These are phyloP conservation scores for Ataeniobius toweri DNA, from an alignment of 2,797 vertebrate species.

Conservation along the genomic window DNA sequence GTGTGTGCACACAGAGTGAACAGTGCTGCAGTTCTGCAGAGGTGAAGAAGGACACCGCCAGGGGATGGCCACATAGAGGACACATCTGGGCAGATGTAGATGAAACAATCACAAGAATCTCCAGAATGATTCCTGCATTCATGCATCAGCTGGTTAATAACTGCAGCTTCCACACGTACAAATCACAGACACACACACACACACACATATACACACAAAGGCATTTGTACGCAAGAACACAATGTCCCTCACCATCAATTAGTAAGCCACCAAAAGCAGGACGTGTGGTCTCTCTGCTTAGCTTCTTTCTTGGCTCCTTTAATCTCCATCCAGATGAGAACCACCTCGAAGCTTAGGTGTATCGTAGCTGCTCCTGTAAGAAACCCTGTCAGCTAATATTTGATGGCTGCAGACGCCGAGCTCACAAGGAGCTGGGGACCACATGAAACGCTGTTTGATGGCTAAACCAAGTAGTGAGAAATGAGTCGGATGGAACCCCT, in stretches of 20 bases:
- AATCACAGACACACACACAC: neutral
- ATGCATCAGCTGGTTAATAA: conserved; percentile 4
- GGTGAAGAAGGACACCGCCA: neutral
- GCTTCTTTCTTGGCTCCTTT: conserved; percentile 33
- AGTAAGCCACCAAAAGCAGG: conserved; percentile 1
- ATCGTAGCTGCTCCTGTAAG: conserved; percentile 30
- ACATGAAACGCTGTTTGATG: conserved; percentile 65
- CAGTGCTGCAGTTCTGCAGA: neutral
- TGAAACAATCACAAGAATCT: conserved; percentile 7
- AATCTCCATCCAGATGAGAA: conserved; percentile 54
- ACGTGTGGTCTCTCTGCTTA: conserved; percentile 6
- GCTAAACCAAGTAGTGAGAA: conserved; percentile 56
- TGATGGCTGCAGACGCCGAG: conserved; percentile 53
- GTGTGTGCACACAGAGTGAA: neutral
- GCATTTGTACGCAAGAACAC: conserved; percentile 15
- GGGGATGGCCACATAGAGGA: conserved; percentile 22
- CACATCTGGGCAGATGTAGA: conserved; percentile 6
- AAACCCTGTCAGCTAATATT: conserved; percentile 58
- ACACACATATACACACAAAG: conserved; percentile 22
- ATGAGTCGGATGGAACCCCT: conserved; percentile 49
- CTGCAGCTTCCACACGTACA: neutral
- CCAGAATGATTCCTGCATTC: neutral
- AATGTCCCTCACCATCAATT: conserved; percentile 25
- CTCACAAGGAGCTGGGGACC: conserved; percentile 37
- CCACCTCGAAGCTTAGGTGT: conserved; percentile 28